These are phyloP conservation scores for Oryctolagus cuniculus DNA, from an alignment of 2,113 vertebrate genomes.

Conservation along the genomic window DNA sequence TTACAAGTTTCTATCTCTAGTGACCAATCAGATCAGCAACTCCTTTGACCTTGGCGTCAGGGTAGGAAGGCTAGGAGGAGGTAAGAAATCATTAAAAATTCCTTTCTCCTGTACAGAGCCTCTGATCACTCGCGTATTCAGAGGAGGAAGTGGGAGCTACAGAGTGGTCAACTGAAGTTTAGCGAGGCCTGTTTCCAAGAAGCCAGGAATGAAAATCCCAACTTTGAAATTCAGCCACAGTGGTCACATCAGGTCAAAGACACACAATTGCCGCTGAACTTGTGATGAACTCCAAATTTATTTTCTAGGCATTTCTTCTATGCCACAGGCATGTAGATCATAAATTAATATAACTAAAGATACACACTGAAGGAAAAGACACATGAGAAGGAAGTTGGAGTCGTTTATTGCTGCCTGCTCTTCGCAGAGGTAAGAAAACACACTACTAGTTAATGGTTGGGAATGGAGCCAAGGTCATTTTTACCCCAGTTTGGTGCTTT, in stretches of 20 bases:
- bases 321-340: background rate
- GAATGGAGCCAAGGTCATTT: background rate
- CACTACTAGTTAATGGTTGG: background rate
- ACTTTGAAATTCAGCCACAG: background rate
- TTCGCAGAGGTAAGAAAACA: background rate
- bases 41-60: background rate
- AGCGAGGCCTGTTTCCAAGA: background rate
- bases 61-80: background rate
- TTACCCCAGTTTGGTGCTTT: background rate
- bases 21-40: background rate
- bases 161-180: background rate
- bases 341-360: slow-evolving; percentile 22
- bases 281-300: background rate
- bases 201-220: background rate
- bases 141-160: background rate
- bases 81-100: background rate
- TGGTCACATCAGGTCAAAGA: slow-evolving; percentile 6
- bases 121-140: background rate
- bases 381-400: background rate
- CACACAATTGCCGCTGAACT: background rate
- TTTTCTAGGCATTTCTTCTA: background rate
- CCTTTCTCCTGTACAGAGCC: background rate
- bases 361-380: background rate
- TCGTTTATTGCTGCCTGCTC: background rate
- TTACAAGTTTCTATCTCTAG: background rate